phyloP scores from a whole-genome alignment of 2,113 vertebrate genomes.

The Trochalopteron elliotii region DNA sequence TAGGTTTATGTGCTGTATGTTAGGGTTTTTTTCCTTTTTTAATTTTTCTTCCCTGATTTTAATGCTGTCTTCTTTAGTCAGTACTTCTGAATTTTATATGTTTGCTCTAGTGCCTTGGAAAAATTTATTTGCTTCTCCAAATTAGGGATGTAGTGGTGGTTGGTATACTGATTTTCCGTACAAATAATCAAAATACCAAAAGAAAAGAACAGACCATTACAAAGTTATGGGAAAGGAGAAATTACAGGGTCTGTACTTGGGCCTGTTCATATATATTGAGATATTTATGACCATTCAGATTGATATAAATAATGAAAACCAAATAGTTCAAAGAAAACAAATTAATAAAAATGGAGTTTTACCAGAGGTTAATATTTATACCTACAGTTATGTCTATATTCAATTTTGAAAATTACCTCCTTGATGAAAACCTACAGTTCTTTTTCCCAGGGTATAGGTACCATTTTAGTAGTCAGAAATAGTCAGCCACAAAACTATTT shows the following conservation, averaged over 20 bases:
- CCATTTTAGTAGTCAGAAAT: neutral
- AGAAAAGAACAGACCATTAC: neutral
- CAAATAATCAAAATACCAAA: neutral
- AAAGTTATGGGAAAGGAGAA: neutral
- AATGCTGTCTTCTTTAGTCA: neutral
- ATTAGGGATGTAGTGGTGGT: neutral
- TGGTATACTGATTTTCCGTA: neutral
- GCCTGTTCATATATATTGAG: neutral
- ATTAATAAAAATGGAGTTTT: neutral
- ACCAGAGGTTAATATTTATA: neutral
- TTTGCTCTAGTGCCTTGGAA: neutral
- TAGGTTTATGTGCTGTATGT: neutral
- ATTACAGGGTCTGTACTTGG: neutral
- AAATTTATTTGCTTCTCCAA: neutral
- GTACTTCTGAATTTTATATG: neutral
- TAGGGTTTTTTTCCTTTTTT: fast-evolving
- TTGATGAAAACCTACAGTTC: neutral
- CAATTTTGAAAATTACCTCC: neutral
- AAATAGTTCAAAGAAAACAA: neutral
- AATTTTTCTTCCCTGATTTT: neutral
- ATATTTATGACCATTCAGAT: neutral
- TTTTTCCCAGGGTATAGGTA: neutral
- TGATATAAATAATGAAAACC: neutral
- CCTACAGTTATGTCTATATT: neutral
- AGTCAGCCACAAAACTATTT: neutral